These are phyloP conservation scores for Lepidothrix coronata DNA, from an alignment of 2,113 vertebrate species.

Conservation along the genomic window DNA sequence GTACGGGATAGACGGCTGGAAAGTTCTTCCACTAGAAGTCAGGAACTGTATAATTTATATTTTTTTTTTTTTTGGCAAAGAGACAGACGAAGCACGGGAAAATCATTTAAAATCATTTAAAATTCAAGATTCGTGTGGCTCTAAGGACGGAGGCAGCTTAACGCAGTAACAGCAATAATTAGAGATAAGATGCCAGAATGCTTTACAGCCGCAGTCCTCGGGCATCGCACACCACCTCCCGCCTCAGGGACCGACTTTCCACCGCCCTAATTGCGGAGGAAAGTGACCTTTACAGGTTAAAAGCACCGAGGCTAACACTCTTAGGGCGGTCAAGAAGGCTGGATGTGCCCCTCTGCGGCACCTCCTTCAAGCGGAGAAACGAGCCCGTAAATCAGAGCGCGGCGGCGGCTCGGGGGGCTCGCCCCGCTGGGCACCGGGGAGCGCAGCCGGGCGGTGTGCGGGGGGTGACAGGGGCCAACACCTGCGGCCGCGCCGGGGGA, in stretches of 20 bases:
- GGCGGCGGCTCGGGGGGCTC: neutral
- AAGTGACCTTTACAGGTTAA: neutral
- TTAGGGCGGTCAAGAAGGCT: neutral
- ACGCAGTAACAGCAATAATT: neutral
- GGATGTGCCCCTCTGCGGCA: neutral
- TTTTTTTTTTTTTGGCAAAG: neutral
- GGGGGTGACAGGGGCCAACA: neutral
- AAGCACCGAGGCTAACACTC: neutral
- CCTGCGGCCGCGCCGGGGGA: neutral
- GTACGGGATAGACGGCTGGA: neutral
- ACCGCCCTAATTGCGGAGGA: neutral
- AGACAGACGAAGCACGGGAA: neutral
- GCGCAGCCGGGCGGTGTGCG: neutral
- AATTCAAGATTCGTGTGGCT: neutral
- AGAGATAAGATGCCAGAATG: neutral
- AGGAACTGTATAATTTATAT: neutral
- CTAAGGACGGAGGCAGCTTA: neutral
- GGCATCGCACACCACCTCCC: neutral
- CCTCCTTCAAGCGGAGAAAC: neutral
- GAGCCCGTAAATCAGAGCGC: neutral
- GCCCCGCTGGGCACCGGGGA: neutral
- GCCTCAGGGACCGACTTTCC: neutral
- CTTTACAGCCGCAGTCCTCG: neutral
- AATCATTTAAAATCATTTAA: neutral
- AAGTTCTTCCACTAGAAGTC: slow-evolving; percentile 1